These are phyloP conservation scores for Stegophylla sp. DNA, from an alignment of 2,888 invertebrate species.

Conservation along the genomic window DNA sequence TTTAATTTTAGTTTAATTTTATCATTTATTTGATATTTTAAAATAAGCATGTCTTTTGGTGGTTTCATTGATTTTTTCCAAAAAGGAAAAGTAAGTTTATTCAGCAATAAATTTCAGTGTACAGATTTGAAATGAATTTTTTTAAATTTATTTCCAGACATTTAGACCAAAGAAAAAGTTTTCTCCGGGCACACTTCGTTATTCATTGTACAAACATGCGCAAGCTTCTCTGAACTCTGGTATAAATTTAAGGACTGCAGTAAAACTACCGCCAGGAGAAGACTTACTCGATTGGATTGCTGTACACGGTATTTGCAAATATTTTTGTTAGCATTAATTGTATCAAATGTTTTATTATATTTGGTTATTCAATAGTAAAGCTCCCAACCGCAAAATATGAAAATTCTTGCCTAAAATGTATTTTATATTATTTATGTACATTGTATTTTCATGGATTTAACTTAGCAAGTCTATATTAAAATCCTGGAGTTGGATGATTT, in stretches of 20 bases:
- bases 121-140: background rate
- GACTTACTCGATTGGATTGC: conserved; percentile 91
- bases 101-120: background rate
- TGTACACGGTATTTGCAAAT: conserved; percentile 75
- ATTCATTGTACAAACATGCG: conserved; percentile 87
- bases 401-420: no score
- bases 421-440: no score
- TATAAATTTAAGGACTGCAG: conserved; percentile 81
- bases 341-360: no score
- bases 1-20: conserved; percentile 1
- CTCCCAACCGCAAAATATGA: no score
- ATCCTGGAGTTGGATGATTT: no score
- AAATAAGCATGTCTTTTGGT: conserved; percentile 64
- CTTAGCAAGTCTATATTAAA: no score
- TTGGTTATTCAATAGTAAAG: no score
- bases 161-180: conserved; percentile 89
- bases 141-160: conserved; percentile 70
- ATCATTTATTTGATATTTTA: background rate
- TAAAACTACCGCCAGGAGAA: conserved; percentile 82
- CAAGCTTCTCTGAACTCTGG: conserved; percentile 89
- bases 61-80: conserved; percentile 80
- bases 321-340: no score
- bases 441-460: no score
- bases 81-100: conserved; percentile 76
- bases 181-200: conserved; percentile 83